Conservation (phyloP, 2,888 invertebrate species). For the Caenorhabditis japonica region DNA sequence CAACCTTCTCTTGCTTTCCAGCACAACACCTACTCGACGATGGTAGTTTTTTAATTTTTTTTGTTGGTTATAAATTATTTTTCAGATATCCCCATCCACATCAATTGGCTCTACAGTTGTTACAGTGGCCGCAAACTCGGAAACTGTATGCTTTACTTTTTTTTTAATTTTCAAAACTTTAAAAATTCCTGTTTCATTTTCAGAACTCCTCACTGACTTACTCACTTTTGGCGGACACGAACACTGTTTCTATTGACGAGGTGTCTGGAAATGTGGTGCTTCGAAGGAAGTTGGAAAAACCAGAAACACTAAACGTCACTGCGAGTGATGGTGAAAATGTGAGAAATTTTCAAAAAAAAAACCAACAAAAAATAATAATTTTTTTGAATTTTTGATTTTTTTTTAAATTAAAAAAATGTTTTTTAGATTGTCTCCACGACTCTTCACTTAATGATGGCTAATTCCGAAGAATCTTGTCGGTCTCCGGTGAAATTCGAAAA, state of each 20-base stretch:
- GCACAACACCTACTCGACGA: slow-evolving; percentile 61
- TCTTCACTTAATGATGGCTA: slow-evolving; percentile 37
- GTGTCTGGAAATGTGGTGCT: slow-evolving; percentile 56
- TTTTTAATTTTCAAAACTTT: slow-evolving; percentile 2
- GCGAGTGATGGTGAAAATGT: slow-evolving; percentile 61
- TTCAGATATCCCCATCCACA: slow-evolving; percentile 50
- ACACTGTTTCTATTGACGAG: slow-evolving; percentile 52
- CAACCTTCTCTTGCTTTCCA: slow-evolving; percentile 59
- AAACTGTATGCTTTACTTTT: slow-evolving; percentile 22
- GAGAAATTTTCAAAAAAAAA: too few species aligned
- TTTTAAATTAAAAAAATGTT: neutral
- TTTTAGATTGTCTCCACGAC: slow-evolving; percentile 53
- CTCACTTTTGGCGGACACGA: slow-evolving; percentile 51
- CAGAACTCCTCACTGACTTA: slow-evolving; percentile 50
- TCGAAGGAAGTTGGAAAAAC: slow-evolving; percentile 39
- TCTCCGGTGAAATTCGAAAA: slow-evolving; percentile 55
- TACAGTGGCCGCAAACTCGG: slow-evolving; percentile 52
- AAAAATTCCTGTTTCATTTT: neutral
- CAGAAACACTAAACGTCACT: slow-evolving; percentile 56
- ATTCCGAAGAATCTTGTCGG: slow-evolving; percentile 38
- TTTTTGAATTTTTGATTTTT: neutral
- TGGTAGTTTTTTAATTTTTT: slow-evolving; percentile 4
- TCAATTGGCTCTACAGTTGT: slow-evolving; percentile 55
- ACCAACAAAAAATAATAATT: too few species aligned
- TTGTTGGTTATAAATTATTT: neutral